phyloP scores from a whole-genome alignment of 2,113 vertebrate species.

The Hemichromis elongatus region DNA sequence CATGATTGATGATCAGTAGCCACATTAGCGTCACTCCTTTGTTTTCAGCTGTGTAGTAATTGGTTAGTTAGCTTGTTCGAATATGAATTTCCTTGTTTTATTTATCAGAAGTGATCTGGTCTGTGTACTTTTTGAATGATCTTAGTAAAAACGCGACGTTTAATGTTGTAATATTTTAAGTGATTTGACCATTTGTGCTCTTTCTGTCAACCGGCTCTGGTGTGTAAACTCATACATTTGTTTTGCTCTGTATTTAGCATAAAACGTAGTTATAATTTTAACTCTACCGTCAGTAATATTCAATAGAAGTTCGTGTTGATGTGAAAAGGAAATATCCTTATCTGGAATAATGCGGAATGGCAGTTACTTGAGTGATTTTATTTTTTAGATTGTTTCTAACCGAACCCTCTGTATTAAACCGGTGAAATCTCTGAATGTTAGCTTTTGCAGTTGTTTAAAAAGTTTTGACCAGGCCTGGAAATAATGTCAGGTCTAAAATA shows the following conservation, averaged over 20 bases:
- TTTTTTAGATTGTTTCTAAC: neutral
- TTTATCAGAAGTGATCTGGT: neutral
- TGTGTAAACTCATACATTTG: neutral
- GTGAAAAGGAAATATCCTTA: neutral
- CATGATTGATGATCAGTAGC: neutral
- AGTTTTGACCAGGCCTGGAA: neutral
- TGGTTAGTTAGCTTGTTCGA: neutral
- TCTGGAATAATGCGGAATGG: neutral
- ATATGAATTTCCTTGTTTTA: neutral
- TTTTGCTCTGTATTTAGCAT: neutral
- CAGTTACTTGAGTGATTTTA: neutral
- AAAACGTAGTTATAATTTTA: neutral
- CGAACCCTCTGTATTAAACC: neutral
- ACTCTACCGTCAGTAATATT: neutral
- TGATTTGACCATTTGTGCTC: neutral
- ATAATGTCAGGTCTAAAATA: neutral
- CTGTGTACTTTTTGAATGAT: neutral
- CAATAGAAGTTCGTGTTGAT: neutral
- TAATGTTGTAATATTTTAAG: neutral
- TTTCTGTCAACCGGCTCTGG: neutral
- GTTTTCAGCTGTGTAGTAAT: neutral
- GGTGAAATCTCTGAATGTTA: neutral
- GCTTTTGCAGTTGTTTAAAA: neutral
- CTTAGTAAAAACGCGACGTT: neutral
- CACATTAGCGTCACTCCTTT: slow-evolving; percentile 12